Evolutionary conservation across 2,113 vertebrate species (phyloP).

Genomic region (Melozone crissalis): DNA sequence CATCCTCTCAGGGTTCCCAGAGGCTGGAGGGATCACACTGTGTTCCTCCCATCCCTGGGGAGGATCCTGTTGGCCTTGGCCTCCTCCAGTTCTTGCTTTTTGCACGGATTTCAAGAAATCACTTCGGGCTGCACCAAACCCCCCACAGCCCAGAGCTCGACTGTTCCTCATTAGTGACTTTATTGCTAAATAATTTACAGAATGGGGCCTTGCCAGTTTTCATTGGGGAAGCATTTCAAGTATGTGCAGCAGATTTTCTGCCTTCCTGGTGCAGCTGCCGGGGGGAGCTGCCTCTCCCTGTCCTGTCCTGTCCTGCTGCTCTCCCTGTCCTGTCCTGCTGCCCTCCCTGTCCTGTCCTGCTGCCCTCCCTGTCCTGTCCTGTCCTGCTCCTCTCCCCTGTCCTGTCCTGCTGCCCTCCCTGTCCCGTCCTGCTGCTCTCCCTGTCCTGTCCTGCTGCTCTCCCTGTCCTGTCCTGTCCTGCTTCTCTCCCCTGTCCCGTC

Average conservation of each 20-base stretch:
- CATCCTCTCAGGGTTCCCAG: neutral
- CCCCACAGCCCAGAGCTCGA: neutral
- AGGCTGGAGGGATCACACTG: neutral
- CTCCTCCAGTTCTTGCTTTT: neutral
- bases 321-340: too few species aligned
- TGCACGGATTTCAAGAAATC: neutral
- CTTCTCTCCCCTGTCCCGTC: too few species aligned
- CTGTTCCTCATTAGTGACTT: constrained; percentile 65
- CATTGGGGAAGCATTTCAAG: constrained; percentile 69
- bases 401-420: neutral
- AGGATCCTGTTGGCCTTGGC: neutral
- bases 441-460: too few species aligned
- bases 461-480: too few species aligned
- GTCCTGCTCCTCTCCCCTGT: too few species aligned
- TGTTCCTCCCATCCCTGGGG: neutral
- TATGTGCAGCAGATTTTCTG: constrained; percentile 64
- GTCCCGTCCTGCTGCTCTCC: neutral
- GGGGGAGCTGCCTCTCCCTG: neutral
- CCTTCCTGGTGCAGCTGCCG: constrained; percentile 66
- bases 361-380: too few species aligned
- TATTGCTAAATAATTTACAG: constrained; percentile 69
- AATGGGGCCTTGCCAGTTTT: constrained; percentile 61
- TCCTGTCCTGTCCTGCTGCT: too few species aligned
- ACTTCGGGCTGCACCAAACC: neutral
- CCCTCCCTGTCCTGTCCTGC: too few species aligned